Evolutionary conservation across 2,888 invertebrate genomes (phyloP).

Genomic region (Cerastis rubricosa): DNA sequence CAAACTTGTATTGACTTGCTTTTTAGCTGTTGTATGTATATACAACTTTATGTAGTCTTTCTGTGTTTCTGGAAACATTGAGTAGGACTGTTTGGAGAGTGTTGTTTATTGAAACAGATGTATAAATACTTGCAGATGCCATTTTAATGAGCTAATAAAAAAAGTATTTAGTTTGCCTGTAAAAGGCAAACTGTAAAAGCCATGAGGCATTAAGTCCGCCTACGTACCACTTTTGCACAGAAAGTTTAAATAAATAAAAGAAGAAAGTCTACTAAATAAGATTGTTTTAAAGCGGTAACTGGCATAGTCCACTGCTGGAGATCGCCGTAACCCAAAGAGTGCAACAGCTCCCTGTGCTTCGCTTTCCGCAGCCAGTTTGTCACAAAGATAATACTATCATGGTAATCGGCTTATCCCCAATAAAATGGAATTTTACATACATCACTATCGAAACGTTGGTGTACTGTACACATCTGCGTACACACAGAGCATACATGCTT

Average conservation of each 20-base stretch:
- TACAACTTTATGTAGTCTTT: conserved; percentile 14
- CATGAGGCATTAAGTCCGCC: too few species aligned
- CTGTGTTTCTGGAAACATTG: not conserved
- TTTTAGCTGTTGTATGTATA: conserved; percentile 35
- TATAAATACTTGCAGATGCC: not conserved
- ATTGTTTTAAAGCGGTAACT: not conserved
- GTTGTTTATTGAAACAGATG: not conserved
- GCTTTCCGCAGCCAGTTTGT: not conserved
- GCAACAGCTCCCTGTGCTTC: not conserved
- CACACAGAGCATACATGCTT: too few species aligned
- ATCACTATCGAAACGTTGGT: too few species aligned
- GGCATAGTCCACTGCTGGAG: not conserved
- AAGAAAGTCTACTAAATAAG: not conserved
- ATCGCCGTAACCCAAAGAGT: not conserved
- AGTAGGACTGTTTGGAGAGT: not conserved
- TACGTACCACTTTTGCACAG: too few species aligned
- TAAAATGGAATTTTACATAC: too few species aligned
- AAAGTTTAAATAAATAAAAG: too few species aligned
- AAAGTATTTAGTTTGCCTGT: too few species aligned
- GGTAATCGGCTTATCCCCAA: too few species aligned
- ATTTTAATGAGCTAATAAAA: not conserved
- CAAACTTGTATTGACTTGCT: conserved; percentile 44
- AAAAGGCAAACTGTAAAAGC: too few species aligned
- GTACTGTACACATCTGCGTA: too few species aligned
- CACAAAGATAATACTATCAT: too few species aligned